phyloP scores from a whole-genome alignment of 2,888 invertebrate species.

The Adineta ricciae region DNA sequence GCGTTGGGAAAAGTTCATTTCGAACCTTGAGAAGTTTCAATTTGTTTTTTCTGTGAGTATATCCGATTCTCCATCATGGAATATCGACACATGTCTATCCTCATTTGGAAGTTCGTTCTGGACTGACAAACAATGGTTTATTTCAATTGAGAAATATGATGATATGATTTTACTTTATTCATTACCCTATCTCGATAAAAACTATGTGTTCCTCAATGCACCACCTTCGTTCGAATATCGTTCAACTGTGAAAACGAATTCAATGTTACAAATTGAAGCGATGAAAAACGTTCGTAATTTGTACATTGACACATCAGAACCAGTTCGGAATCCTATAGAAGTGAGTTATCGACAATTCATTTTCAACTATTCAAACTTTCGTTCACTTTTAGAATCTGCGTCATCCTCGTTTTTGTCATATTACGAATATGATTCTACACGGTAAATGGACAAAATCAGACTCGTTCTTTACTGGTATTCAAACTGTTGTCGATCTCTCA shows the following conservation, averaged over 20 bases:
- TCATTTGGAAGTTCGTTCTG: background rate
- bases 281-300: background rate
- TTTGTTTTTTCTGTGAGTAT: background rate
- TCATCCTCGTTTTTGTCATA: background rate
- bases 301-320: background rate
- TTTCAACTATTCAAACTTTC: background rate
- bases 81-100: background rate
- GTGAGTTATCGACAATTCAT: background rate
- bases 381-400: background rate
- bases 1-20: background rate
- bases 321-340: background rate
- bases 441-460: background rate
- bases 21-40: background rate
- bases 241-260: background rate
- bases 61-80: background rate
- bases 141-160: background rate
- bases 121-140: background rate
- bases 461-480: background rate
- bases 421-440: background rate
- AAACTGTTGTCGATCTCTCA: background rate
- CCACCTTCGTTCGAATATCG: background rate
- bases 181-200: background rate
- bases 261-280: background rate
- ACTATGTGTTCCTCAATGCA: background rate
- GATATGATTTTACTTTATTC: background rate